These are phyloP conservation scores for Halichoerus grypus DNA, from an alignment of 2,113 vertebrate species.

Conservation along the genomic window DNA sequence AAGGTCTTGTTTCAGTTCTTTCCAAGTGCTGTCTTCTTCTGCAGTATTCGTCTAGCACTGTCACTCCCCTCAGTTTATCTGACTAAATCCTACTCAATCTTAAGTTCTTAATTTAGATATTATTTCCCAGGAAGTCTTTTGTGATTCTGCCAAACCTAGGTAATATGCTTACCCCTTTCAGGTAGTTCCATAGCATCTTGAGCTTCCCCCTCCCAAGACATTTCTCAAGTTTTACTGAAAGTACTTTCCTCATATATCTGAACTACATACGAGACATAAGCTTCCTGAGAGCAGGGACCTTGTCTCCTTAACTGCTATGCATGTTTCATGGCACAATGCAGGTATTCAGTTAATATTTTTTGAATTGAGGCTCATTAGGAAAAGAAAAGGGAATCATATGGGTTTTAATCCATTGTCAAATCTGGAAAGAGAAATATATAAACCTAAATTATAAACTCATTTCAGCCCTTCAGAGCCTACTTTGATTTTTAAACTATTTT, in stretches of 20 bases:
- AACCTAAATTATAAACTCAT: not conserved
- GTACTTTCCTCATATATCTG: not conserved
- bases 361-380: not conserved
- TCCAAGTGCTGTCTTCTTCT: not conserved
- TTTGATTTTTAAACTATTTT: slow-evolving; percentile 38
- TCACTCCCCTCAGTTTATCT: not conserved
- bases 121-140: not conserved
- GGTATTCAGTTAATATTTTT: not conserved
- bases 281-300: not conserved
- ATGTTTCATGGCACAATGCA: too few species aligned
- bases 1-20: not conserved
- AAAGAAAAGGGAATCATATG: not conserved
- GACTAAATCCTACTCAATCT: not conserved
- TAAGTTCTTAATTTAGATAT: not conserved
- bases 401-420: not conserved
- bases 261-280: not conserved
- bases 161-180: not conserved
- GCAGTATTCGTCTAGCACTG: not conserved
- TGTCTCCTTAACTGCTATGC: not conserved
- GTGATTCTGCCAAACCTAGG: not conserved
- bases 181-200: not conserved
- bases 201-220: not conserved
- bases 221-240: slow-evolving; percentile 28
- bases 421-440: not conserved
- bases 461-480: not conserved